Base-by-base conservation (phyloP, 2,113 vertebrate species). In the Ariopsis seemanni region DNA sequence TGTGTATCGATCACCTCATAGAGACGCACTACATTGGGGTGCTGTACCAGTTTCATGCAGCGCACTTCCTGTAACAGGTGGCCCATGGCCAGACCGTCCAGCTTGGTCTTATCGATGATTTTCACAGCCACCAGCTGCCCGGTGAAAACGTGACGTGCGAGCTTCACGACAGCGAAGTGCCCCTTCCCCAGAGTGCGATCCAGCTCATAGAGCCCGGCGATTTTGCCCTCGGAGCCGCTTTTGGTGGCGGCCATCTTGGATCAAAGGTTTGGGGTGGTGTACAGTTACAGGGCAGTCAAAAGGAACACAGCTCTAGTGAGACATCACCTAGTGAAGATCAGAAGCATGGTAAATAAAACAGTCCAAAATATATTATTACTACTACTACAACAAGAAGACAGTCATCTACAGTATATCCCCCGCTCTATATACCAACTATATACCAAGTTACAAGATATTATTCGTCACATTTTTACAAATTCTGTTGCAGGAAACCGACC, bases 1-100 rank as follows among this genome's bases (percentile, higher is more conserved):
- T 96, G 96, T 0, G 97, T 97, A 94, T 97, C 96, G 6, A 97
- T 97, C 89, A 97, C 97, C 92, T 97, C 96, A 58, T 97, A 97
- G 42, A 97, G 96, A 5, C 96, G 95, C 27, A 97, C 97, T 91
- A 97, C 97, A 0, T 97, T 97, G 91, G 97, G 97, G 91, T 97
- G 97, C 93, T 96, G 97, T 80, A 97, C 96, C 92, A 96, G 93
- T 92, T 96, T 96, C 97, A 97, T 97, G 91, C 97, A 97, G 86
- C 96, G 94, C 87, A 97, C 97, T 95, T 97, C 97, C 89, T 97
- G 96, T 86, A 97, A 90, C 53, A 97, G 95, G 92, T 97, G 97
- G 50, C 96, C 95, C 0, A 95, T 94, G 0, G 96, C 96, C 85
- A 95, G 92, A 7, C 94, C 90, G 0, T 95, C 96, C 87, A 97